Conservation (phyloP, 2,888 invertebrate species). For the Epirrita christyi region DNA sequence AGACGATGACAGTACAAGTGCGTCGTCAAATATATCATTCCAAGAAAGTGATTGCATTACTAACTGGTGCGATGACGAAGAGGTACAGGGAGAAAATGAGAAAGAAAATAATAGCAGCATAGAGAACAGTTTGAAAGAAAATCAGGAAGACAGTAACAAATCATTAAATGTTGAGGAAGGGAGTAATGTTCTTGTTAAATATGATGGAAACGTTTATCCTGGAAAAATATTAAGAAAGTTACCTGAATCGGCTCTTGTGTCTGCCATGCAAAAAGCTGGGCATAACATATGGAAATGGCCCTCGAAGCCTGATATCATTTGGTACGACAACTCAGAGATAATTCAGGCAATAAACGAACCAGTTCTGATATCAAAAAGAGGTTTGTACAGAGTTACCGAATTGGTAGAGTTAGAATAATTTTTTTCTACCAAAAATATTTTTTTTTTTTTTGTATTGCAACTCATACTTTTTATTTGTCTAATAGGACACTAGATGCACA, state of each 20-base stretch:
- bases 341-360: slow-evolving; percentile 14
- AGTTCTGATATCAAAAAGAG: slow-evolving; percentile 5
- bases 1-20: slow-evolving; percentile 23
- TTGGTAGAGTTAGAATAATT: slow-evolving; percentile 4
- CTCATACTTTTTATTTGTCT: slow-evolving; percentile 9
- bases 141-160: slow-evolving; percentile 19
- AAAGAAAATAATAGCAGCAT: slow-evolving; percentile 20
- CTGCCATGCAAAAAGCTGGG: slow-evolving; percentile 22
- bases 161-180: slow-evolving; percentile 15
- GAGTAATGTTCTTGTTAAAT: slow-evolving; percentile 16
- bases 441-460: slow-evolving; percentile 8
- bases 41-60: slow-evolving; percentile 23
- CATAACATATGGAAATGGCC: slow-evolving; percentile 21
- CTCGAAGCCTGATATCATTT: slow-evolving; percentile 14
- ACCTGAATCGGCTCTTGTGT: slow-evolving; percentile 15
- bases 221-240: slow-evolving; percentile 16
- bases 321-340: slow-evolving; percentile 19
- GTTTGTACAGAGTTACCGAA: slow-evolving; percentile 7
- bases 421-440: neutral
- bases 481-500: slow-evolving; percentile 13
- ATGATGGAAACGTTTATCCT: slow-evolving; percentile 17
- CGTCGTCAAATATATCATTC: slow-evolving; percentile 23
- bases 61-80: slow-evolving; percentile 23
- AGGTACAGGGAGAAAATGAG: slow-evolving; percentile 17
- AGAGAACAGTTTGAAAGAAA: slow-evolving; percentile 19